phyloP scores from a whole-genome alignment of 2,113 vertebrate genomes.

The Rattus rattus region DNA sequence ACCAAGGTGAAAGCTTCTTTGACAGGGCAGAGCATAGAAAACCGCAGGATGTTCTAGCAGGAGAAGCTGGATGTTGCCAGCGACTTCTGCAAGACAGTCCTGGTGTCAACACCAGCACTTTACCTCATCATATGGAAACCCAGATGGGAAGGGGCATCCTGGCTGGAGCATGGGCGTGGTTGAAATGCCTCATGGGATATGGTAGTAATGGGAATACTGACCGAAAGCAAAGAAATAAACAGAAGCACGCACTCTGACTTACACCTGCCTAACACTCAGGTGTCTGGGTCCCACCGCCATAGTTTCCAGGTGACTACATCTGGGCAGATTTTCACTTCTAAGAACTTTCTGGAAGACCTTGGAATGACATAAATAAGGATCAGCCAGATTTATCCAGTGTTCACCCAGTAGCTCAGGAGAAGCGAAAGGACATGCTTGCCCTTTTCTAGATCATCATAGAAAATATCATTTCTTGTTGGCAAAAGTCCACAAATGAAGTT shows the following conservation, averaged over 20 bases:
- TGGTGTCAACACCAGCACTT: neutral
- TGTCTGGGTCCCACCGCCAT: neutral
- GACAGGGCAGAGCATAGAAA: neutral
- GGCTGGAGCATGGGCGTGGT: neutral
- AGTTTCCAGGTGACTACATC: neutral
- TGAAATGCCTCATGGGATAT: neutral
- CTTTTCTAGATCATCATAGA: neutral
- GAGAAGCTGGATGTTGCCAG: neutral
- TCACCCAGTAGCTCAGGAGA: neutral
- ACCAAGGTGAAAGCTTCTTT: neutral
- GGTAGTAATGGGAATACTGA: neutral
- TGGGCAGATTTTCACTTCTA: neutral
- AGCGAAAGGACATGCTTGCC: neutral
- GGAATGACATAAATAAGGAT: neutral
- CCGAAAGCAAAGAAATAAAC: neutral
- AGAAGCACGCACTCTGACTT: neutral
- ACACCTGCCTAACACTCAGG: neutral
- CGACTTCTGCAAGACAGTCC: neutral
- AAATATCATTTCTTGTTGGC: neutral
- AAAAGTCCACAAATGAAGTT: constrained; percentile 36
- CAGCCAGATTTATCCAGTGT: neutral
- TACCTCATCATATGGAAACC: neutral
- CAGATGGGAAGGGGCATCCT: neutral
- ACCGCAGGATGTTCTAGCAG: neutral
- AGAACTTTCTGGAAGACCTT: neutral